Evolutionary conservation across 2,797 vertebrate species (phyloP).

Genomic region (Anableps anableps): DNA sequence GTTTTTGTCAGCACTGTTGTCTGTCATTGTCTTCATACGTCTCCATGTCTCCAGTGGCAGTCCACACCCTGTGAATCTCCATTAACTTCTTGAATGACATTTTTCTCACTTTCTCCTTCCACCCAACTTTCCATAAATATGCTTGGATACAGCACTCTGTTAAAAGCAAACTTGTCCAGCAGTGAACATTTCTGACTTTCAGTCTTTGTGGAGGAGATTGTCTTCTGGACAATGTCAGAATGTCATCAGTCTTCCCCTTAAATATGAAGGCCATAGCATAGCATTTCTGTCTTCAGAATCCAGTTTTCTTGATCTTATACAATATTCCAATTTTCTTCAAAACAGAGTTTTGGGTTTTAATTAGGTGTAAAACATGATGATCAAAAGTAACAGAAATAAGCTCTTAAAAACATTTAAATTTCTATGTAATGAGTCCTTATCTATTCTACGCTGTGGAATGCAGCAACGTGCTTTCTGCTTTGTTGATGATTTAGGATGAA

Average conservation of each 20-base stretch:
- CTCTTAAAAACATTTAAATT: too few relatives aligned
- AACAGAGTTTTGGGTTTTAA: too few relatives aligned
- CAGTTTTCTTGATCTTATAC: neutral
- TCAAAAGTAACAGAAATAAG: neutral
- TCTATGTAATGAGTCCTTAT: too few relatives aligned
- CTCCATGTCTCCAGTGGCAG: too few relatives aligned
- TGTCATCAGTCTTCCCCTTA: neutral
- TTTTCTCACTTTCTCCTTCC: neutral
- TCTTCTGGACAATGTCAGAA: neutral
- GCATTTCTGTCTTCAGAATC: neutral
- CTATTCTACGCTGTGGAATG: neutral
- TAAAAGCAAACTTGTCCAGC: neutral
- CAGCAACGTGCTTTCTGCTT: conserved; percentile 2
- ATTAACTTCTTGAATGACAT: neutral
- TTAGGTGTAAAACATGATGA: too few relatives aligned
- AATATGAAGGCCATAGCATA: neutral
- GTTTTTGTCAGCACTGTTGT: neutral
- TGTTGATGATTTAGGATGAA: neutral
- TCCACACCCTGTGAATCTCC: too few relatives aligned
- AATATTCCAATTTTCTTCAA: neutral
- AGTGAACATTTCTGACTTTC: neutral
- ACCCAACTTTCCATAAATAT: neutral
- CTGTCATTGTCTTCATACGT: neutral
- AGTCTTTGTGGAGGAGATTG: neutral
- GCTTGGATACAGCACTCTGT: neutral